These are phyloP conservation scores for Tethya wilhelma DNA, from an alignment of 37 sponge, comb jelly and placozoan genomes.

Conservation along the genomic window DNA sequence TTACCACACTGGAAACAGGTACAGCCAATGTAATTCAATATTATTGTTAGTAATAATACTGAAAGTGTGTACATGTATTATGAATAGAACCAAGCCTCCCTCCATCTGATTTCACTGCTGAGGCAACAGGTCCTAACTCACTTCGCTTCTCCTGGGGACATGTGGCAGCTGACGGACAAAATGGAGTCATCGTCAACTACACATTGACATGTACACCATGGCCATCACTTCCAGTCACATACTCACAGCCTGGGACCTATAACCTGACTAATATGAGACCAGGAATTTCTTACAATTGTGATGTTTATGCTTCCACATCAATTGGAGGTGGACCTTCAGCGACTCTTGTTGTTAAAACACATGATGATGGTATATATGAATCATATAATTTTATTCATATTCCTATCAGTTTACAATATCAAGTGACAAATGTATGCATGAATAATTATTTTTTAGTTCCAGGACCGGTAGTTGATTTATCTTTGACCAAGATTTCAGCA, in stretches of 20 bases:
- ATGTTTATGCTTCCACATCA: neutral
- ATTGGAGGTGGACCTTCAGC: conserved; percentile 12
- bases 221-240: neutral
- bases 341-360: neutral
- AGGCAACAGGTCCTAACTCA: neutral
- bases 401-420: neutral
- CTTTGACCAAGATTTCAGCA: neutral
- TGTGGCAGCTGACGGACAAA: neutral
- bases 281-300: neutral
- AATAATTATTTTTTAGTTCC: neutral
- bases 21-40: neutral
- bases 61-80: no score
- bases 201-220: neutral
- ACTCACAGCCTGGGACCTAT: neutral
- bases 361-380: conserved; percentile 4
- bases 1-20: conserved; percentile 3
- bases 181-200: conserved; percentile 17
- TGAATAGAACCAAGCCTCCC: conserved; percentile 7
- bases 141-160: conserved; percentile 7
- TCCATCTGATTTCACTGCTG: neutral
- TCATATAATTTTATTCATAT: neutral
- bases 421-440: no score
- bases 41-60: neutral
- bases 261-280: neutral
- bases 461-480: neutral